These are phyloP conservation scores for Pelvicachromis taeniatus DNA, from an alignment of 2,113 vertebrate genomes.

Conservation along the genomic window DNA sequence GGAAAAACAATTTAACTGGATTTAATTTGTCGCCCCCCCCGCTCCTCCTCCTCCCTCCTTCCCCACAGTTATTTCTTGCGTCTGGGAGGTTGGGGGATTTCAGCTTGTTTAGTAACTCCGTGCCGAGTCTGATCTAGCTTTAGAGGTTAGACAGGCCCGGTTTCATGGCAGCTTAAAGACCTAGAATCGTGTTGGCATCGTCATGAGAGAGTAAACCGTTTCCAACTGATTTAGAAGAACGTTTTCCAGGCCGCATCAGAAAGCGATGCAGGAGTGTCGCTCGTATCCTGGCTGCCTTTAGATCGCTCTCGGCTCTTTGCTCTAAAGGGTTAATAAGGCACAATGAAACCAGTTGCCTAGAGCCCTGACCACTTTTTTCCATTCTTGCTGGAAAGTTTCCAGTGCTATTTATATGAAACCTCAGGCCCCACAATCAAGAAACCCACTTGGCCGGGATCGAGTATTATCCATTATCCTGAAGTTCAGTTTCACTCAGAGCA, in stretches of 20 bases:
- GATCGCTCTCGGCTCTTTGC: not conserved
- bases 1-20: constrained; percentile 77
- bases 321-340: constrained; percentile 60
- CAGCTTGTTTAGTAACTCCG: constrained; percentile 37
- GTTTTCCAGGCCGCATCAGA: not conserved
- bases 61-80: constrained; percentile 24
- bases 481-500: not conserved
- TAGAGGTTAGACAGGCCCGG: not conserved
- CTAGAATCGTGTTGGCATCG: not conserved
- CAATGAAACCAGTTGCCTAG: constrained; percentile 56
- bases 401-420: constrained; percentile 71
- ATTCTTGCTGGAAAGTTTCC: constrained; percentile 70
- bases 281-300: not conserved
- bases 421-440: constrained; percentile 46
- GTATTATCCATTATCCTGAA: constrained; percentile 28
- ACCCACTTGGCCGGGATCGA: constrained; percentile 32
- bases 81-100: constrained; percentile 56
- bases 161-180: not conserved
- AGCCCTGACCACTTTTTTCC: constrained; percentile 66
- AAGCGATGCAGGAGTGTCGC: accelerated
- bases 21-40: constrained; percentile 62
- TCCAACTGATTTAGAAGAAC: not conserved
- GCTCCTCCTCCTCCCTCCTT: not conserved
- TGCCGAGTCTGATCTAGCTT: not conserved
- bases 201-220: not conserved